Conservation (phyloP, 2,113 vertebrate genomes). For the Hemichromis elongatus region DNA sequence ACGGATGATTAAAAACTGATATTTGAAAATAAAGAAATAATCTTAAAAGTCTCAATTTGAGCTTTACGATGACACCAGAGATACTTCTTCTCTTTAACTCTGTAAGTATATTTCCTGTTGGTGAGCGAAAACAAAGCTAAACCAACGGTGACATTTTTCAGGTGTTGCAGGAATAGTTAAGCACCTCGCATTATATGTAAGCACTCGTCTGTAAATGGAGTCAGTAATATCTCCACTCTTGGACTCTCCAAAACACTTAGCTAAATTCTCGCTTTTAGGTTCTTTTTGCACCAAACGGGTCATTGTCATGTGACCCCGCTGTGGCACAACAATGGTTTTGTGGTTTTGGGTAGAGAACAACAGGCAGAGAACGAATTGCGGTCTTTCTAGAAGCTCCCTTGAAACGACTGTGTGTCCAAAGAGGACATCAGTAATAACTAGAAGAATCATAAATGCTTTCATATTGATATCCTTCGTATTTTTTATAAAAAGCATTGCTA, state of each 20-base stretch:
- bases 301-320: slow-evolving; percentile 67
- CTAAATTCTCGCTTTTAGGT: slow-evolving; percentile 62
- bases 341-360: slow-evolving; percentile 57
- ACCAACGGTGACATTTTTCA: neutral
- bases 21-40: neutral
- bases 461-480: slow-evolving; percentile 16
- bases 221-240: slow-evolving; percentile 66
- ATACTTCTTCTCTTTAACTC: fast-evolving
- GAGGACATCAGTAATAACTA: slow-evolving; percentile 24
- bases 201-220: slow-evolving; percentile 45
- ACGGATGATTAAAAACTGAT: neutral
- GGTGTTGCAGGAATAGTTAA: neutral
- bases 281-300: slow-evolving; percentile 66
- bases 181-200: slow-evolving; percentile 20
- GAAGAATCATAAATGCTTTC: neutral
- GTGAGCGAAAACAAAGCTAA: neutral
- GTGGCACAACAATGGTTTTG: slow-evolving; percentile 65
- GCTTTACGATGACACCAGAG: neutral
- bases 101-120: neutral
- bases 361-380: slow-evolving; percentile 47
- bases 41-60: neutral
- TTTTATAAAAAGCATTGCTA: neutral
- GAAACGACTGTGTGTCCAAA: neutral
- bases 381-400: slow-evolving; percentile 58
- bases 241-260: slow-evolving; percentile 65